These are phyloP conservation scores for Leptobrachium ailaonicum DNA, from an alignment of 2,113 vertebrate genomes.

Conservation along the genomic window DNA sequence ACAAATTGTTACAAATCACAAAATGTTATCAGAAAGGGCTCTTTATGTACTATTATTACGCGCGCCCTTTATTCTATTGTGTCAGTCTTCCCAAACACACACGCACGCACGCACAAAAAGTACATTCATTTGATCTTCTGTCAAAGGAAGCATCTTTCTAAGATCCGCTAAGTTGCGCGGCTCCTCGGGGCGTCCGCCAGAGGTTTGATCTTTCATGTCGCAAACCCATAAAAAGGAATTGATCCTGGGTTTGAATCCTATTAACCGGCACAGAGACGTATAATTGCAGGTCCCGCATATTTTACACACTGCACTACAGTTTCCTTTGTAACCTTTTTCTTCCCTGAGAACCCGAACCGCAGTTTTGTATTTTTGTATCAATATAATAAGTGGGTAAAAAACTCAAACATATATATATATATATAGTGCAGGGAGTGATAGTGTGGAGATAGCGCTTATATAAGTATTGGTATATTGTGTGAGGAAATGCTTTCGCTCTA, in stretches of 20 bases:
- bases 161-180: constrained; percentile 5
- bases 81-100: constrained; percentile 7
- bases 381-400: not conserved
- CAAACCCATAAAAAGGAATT: constrained; percentile 38
- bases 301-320: constrained; percentile 35
- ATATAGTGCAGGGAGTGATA: too few relatives aligned
- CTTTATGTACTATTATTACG: constrained; percentile 35
- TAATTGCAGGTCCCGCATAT: constrained; percentile 40
- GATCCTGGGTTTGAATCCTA: constrained; percentile 33
- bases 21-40: not conserved
- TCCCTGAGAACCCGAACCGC: not conserved
- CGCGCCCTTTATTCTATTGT: constrained; percentile 15
- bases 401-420: too few relatives aligned
- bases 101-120: not conserved
- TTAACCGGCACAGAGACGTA: constrained; percentile 20
- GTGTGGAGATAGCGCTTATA: too few relatives aligned
- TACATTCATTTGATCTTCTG: constrained; percentile 30
- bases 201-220: constrained; percentile 40
- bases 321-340: constrained; percentile 2
- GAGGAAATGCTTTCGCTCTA: too few relatives aligned
- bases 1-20: constrained; percentile 23
- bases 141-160: constrained; percentile 32
- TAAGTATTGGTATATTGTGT: too few relatives aligned
- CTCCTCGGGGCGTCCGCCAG: constrained; percentile 23
- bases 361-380: constrained; percentile 1